Evolutionary conservation across 2,113 vertebrate species (phyloP), one percentile per base, ranked within the genome.

Genomic region (Thomomys bottae): DNA sequence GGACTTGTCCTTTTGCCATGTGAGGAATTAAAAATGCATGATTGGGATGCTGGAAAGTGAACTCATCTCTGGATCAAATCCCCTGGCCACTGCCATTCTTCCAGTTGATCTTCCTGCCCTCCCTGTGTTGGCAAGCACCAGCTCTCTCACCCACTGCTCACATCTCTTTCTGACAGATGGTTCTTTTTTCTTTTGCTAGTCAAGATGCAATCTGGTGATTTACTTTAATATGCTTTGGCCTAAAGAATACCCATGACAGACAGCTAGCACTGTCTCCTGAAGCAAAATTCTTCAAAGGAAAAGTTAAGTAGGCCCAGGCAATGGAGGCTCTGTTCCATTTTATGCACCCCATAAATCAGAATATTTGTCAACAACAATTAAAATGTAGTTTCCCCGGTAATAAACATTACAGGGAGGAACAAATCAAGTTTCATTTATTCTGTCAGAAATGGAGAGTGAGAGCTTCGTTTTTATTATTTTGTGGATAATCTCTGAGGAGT

Each of bases 111-210:
- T 97, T 96, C 97, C 96, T 97, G 97, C 97, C 96, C 97, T 98
- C 95, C 2, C 9, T 92, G 67, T 93, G 78, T 97, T 98, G 97
- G 97, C 95, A 92, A 97, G 94, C 83, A 84, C 88, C 36, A 42
- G 86, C n/a, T 81, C 91, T 86, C 93, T 95, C 96, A 88, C 96
- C 97, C 96, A 97, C 97, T 90, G 96, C 96, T 98, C 95, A 96
- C 96, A 97, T 97, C 96, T 96, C 97, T 96, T 96, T 96, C 96
- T 97, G 97, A 96, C 98, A 98, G 98, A 98, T 98, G 98, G 97
- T 96, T 98, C 96, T 95, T 97, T 97, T 97, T 97, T 95, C 94
- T 97, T 98, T 97, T 96, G 96, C 97, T 97, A 97, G 97, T 97
- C 95, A 96, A 97, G 97, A 98, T 96, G 95, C 97, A 98, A 94